Evolutionary conservation across 2,113 vertebrate genomes (phyloP).

Genomic region (Tinamus guttatus): DNA sequence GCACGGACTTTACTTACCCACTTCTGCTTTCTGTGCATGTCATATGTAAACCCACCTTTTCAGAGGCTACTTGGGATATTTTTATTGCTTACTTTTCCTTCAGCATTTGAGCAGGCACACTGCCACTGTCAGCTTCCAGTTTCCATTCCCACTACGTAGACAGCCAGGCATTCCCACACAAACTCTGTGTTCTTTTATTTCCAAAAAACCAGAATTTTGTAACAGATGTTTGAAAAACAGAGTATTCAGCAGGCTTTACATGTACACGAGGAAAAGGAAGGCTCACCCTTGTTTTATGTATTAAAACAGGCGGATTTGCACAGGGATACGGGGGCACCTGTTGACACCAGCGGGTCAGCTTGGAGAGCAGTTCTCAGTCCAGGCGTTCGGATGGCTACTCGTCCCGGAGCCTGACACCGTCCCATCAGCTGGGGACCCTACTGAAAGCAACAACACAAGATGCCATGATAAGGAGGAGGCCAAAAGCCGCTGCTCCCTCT

Average conservation of each 20-base stretch:
- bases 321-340: neutral
- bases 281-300: rapidly evolving
- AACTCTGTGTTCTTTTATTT: neutral
- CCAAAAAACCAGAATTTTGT: neutral
- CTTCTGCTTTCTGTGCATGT: neutral
- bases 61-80: neutral
- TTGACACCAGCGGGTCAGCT: neutral
- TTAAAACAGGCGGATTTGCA: no score
- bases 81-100: neutral
- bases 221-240: rapidly evolving
- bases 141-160: neutral
- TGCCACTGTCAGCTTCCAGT: neutral
- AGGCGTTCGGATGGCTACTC: rapidly evolving
- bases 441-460: no score
- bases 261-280: rapidly evolving
- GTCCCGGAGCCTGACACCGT: neutral
- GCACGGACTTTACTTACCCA: neutral
- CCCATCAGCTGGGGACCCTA: neutral
- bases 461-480: neutral
- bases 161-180: neutral
- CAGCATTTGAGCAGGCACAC: rapidly evolving
- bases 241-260: rapidly evolving
- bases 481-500: neutral
- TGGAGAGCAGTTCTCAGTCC: neutral
- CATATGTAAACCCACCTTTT: neutral